Evolutionary conservation across 2,113 vertebrate genomes (phyloP).

Genomic region (Etheostoma cragini): DNA sequence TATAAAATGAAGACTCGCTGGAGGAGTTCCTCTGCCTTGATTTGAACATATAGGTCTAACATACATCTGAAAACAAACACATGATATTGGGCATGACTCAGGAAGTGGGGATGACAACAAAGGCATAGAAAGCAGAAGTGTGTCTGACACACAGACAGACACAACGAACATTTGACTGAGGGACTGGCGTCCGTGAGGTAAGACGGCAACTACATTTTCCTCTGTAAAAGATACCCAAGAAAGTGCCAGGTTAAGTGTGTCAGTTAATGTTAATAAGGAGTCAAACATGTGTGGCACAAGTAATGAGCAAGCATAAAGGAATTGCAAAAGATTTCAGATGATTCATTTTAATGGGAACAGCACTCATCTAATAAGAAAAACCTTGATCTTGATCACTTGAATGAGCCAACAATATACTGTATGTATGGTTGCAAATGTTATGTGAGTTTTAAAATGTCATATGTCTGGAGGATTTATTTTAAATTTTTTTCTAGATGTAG

Average conservation of each 20-base stretch:
- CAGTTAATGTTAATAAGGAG: background rate
- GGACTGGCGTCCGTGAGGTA: slow-evolving; percentile 56
- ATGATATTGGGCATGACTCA: slow-evolving; percentile 52
- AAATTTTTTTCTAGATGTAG: background rate
- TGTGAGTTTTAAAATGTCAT: background rate
- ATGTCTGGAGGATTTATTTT: no score
- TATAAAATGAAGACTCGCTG: background rate
- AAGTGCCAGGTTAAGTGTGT: background rate
- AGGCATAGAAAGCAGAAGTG: slow-evolving; percentile 73
- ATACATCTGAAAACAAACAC: background rate
- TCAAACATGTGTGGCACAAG: background rate
- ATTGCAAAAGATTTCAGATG: background rate
- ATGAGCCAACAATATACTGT: background rate
- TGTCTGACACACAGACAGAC: slow-evolving; percentile 59
- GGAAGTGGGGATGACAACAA: slow-evolving; percentile 80
- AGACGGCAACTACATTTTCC: slow-evolving; percentile 14
- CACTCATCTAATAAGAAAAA: background rate
- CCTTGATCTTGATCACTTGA: background rate
- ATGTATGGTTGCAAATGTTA: background rate
- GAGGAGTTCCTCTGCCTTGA: background rate
- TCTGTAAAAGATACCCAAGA: background rate
- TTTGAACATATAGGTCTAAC: background rate
- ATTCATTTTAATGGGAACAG: background rate
- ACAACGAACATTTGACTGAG: background rate
- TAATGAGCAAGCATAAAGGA: background rate